Conservation (phyloP, 2,888 invertebrate species). For the Drosophila rellima region DNA sequence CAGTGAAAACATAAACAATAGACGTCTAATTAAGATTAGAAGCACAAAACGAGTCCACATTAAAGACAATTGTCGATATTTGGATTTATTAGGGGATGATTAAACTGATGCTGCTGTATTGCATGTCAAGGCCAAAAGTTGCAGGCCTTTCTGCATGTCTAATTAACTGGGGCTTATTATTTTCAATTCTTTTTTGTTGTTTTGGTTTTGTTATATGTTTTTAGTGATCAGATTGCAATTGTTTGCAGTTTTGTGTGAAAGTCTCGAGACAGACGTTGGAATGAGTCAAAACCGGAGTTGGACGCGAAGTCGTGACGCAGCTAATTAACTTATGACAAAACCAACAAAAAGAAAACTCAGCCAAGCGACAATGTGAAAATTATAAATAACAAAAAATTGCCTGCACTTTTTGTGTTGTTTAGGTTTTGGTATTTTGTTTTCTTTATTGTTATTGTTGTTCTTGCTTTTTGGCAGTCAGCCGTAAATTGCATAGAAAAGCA, state of each 20-base stretch:
- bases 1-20: slow-evolving; percentile 24
- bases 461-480: slow-evolving; percentile 64
- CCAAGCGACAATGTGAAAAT: slow-evolving; percentile 60
- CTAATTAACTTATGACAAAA: slow-evolving; percentile 73
- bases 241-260: slow-evolving; percentile 61
- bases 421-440: slow-evolving; percentile 33
- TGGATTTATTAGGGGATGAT: slow-evolving; percentile 13
- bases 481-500: slow-evolving; percentile 72
- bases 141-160: slow-evolving; percentile 32
- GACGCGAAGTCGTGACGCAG: slow-evolving; percentile 70
- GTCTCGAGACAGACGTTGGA: slow-evolving; percentile 43
- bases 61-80: slow-evolving; percentile 27
- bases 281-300: slow-evolving; percentile 43
- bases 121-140: slow-evolving; percentile 39
- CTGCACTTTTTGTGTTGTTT: slow-evolving; percentile 45
- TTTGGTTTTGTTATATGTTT: slow-evolving; percentile 15
- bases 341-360: slow-evolving; percentile 53
- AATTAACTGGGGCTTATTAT: slow-evolving; percentile 35
- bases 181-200: slow-evolving; percentile 25
- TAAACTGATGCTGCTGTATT: slow-evolving; percentile 2
- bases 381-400: slow-evolving; percentile 36
- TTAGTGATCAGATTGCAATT: slow-evolving; percentile 31
- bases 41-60: slow-evolving; percentile 2
- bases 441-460: slow-evolving; percentile 22
- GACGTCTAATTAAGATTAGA: slow-evolving; percentile 27